phyloP scores from a whole-genome alignment of 2,888 invertebrate species.

The Ophion obscuratus region DNA sequence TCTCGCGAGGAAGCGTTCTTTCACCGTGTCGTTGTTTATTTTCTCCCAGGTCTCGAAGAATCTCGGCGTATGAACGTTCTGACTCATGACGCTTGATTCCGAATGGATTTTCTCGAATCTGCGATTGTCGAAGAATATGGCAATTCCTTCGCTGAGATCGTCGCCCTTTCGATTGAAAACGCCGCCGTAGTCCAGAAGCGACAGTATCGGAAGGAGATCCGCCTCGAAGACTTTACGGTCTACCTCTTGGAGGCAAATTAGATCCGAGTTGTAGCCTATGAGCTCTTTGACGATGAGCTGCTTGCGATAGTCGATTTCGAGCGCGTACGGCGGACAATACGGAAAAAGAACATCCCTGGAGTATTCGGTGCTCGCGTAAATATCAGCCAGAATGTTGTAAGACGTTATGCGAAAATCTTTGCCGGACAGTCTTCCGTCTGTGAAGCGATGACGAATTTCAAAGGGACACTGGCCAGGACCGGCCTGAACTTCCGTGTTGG shows the following conservation, averaged over 20 bases:
- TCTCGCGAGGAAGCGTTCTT: slow-evolving; percentile 87
- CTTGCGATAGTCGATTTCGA: slow-evolving; percentile 94
- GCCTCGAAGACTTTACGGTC: slow-evolving; percentile 91
- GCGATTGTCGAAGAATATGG: slow-evolving; percentile 89
- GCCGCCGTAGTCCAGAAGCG: slow-evolving; percentile 86
- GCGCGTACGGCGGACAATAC: slow-evolving; percentile 93
- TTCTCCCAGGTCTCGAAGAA: slow-evolving; percentile 87
- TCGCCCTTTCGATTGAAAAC: slow-evolving; percentile 90
- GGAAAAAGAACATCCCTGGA: slow-evolving; percentile 90
- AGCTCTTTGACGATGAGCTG: slow-evolving; percentile 94
- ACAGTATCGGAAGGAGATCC: slow-evolving; percentile 88
- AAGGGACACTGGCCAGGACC: slow-evolving; percentile 93
- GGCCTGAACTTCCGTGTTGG: slow-evolving; percentile 87
- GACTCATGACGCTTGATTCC: slow-evolving; percentile 86
- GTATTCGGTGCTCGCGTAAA: slow-evolving; percentile 94
- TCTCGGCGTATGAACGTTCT: slow-evolving; percentile 86
- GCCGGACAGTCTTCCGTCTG: slow-evolving; percentile 85
- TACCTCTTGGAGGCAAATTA: slow-evolving; percentile 97
- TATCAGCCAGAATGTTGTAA: slow-evolving; percentile 96
- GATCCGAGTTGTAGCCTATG: slow-evolving; percentile 94
- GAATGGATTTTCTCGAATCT: slow-evolving; percentile 89
- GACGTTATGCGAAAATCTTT: slow-evolving; percentile 91
- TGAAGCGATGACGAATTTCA: slow-evolving; percentile 91
- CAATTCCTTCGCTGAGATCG: slow-evolving; percentile 91
- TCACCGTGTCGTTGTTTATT: slow-evolving; percentile 87